Conservation (phyloP, 1,140 invertebrate species). For the Tetraneura akinire region DNA sequence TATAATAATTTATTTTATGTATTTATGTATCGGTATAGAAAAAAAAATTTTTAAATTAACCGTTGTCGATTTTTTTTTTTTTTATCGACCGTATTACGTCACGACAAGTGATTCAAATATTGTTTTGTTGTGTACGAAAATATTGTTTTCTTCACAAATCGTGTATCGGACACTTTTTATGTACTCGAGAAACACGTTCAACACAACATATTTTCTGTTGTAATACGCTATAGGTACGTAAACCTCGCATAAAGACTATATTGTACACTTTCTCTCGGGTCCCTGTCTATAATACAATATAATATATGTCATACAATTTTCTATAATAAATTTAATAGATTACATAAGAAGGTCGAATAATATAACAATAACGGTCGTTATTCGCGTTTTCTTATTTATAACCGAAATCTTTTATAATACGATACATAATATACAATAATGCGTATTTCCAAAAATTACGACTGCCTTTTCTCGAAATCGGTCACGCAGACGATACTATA, state of each 20-base stretch:
- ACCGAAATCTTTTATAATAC: no score
- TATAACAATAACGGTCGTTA: neutral
- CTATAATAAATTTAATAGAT: neutral
- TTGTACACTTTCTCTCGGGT: neutral
- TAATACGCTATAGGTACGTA: neutral
- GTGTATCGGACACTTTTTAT: no score
- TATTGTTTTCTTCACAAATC: slow-evolving; percentile 6
- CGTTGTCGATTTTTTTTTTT: neutral
- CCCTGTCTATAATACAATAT: slow-evolving; percentile 23
- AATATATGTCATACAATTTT: no score
- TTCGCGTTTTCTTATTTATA: slow-evolving; percentile 1
- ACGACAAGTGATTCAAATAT: neutral
- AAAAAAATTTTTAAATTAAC: neutral
- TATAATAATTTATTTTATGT: no score
- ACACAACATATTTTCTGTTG: neutral
- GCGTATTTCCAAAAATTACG: neutral
- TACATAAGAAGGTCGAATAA: neutral
- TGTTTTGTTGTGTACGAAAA: neutral
- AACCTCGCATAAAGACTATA: neutral
- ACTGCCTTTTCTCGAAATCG: neutral
- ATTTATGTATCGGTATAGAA: no score
- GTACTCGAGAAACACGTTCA: neutral
- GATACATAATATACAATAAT: no score
- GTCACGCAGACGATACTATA: slow-evolving; percentile 2
- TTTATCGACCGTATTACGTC: neutral